Conservation (phyloP, 2,113 vertebrate genomes). For the Tapirus terrestris region DNA sequence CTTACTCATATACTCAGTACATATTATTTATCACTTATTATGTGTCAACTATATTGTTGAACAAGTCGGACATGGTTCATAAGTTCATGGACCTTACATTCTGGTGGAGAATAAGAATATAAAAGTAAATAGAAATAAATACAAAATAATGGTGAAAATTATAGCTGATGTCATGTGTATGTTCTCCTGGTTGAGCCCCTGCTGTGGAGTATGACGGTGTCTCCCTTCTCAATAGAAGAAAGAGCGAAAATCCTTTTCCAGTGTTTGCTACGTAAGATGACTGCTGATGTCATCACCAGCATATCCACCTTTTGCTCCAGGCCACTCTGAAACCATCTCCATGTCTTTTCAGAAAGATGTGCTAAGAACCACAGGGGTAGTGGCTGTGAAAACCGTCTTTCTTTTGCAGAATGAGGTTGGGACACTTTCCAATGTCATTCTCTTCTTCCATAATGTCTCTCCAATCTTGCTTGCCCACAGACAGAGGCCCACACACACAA, state of each 20-base stretch:
- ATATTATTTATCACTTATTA: no score
- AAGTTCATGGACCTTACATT: background rate
- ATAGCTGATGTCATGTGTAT: accelerated
- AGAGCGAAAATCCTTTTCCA: background rate
- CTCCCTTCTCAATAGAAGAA: background rate
- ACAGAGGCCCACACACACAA: background rate
- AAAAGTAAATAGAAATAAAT: background rate
- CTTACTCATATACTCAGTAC: background rate
- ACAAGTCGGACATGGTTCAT: background rate
- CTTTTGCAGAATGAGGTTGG: background rate
- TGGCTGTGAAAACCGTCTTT: background rate
- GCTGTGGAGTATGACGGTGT: background rate
- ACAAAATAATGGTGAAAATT: background rate
- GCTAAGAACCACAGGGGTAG: no score
- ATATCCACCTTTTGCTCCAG: background rate
- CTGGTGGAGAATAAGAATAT: background rate
- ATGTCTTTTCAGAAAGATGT: no score
- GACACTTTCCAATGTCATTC: background rate
- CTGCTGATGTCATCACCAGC: accelerated
- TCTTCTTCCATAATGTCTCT: background rate
- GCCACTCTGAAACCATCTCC: no score
- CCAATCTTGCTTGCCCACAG: background rate
- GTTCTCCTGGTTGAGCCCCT: background rate
- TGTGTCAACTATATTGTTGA: background rate
- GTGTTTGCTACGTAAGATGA: background rate